A percentile compares a stretch with the other conserved stretches of the same genome.
Evolutionary conservation across 2,113 vertebrate species (phyloP).

Genomic region (Cephalopterus ornatus): DNA sequence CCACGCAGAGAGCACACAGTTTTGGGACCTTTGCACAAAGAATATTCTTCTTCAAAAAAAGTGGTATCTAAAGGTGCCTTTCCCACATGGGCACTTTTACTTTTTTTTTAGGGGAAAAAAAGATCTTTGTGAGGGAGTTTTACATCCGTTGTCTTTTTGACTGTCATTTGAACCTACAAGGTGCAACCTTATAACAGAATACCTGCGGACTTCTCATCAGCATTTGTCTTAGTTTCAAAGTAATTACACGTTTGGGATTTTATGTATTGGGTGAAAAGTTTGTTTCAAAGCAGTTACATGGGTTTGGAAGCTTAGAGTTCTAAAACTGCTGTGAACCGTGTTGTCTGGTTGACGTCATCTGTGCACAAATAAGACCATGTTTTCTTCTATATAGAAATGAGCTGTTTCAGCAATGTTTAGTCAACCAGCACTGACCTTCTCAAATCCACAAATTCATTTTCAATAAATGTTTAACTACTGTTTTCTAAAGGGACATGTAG

Average conservation of each 20-base stretch:
- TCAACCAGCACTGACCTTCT: conserved; percentile 39
- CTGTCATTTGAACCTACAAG: background rate
- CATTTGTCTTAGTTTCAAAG: background rate
- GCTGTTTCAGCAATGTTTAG: conserved; percentile 31
- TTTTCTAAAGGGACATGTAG: background rate
- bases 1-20: accelerated
- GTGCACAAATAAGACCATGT: background rate
- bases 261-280: background rate
- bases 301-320: background rate
- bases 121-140: background rate
- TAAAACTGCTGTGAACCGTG: background rate
- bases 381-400: background rate
- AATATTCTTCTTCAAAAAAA: background rate
- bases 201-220: background rate
- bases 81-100: background rate
- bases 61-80: background rate
- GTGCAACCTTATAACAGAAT: background rate
- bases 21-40: background rate
- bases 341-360: background rate
- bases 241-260: background rate
- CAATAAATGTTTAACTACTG: conserved; percentile 73
- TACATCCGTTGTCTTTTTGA: background rate
- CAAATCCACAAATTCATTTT: conserved; percentile 32
- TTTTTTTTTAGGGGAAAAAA: background rate
- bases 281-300: background rate